These are phyloP conservation scores for Zygothrica quintamaculata DNA, from an alignment of 2,888 invertebrate species.

Conservation along the genomic window DNA sequence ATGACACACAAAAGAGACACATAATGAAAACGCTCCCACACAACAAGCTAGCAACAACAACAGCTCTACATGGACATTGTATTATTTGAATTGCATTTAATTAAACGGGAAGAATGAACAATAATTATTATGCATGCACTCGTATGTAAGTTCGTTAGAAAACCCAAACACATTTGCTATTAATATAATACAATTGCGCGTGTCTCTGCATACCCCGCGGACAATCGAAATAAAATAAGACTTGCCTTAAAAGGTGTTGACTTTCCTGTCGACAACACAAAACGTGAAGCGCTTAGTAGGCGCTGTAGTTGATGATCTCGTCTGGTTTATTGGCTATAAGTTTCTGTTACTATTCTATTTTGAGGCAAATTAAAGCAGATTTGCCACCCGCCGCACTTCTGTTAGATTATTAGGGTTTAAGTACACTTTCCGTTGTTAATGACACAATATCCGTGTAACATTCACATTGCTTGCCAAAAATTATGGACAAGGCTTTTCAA, in stretches of 20 bases:
- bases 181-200: constrained; percentile 39
- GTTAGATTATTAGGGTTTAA: constrained; percentile 20
- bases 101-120: constrained; percentile 40
- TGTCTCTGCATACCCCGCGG: constrained; percentile 9
- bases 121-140: constrained; percentile 40
- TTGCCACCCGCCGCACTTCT: constrained; percentile 30
- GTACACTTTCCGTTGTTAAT: constrained; percentile 39
- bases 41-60: constrained; percentile 9
- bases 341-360: constrained; percentile 29
- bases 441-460: constrained; percentile 34
- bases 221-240: constrained; percentile 43
- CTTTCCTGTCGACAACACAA: constrained; percentile 53
- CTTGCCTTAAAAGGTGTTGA: constrained; percentile 70
- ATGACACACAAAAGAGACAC: too few relatives aligned
- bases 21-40: constrained; percentile 33
- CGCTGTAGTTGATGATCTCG: constrained; percentile 28
- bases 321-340: constrained; percentile 9
- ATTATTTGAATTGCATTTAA: constrained; percentile 46
- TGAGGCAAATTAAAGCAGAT: constrained; percentile 11
- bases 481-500: constrained; percentile 35
- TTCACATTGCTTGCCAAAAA: constrained; percentile 26
- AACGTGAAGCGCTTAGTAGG: constrained; percentile 25
- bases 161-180: constrained; percentile 23
- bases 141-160: constrained; percentile 21
- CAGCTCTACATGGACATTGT: constrained; percentile 16